Conservation (phyloP, 2,113 vertebrate genomes). For the Bostrychus sinensis region DNA sequence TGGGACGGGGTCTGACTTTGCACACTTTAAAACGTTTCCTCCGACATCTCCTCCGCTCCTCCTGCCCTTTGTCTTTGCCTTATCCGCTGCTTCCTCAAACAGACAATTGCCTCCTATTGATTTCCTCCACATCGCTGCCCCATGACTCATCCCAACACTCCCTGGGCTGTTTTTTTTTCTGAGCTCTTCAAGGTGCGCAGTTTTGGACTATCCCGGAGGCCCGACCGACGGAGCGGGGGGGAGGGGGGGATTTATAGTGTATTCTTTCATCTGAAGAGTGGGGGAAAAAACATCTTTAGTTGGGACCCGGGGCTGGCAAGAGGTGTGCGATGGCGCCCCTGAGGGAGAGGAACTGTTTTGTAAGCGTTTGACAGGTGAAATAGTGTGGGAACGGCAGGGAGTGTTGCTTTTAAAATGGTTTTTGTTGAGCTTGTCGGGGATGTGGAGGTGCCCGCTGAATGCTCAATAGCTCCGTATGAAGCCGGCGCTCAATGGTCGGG, state of each 20-base stretch:
- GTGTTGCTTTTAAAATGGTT: constrained; percentile 71
- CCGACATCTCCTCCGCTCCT: constrained; percentile 8
- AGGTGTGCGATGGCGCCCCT: constrained; percentile 69
- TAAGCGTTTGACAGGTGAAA: constrained; percentile 83
- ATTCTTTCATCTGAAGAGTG: constrained; percentile 54
- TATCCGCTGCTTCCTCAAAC: constrained; percentile 54
- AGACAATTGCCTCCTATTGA: constrained; percentile 62
- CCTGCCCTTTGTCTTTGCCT: constrained; percentile 24
- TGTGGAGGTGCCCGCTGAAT: constrained; percentile 75
- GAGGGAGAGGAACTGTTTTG: constrained; percentile 64
- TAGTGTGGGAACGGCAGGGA: constrained; percentile 83
- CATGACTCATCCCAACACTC: constrained; percentile 61
- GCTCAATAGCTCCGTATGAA: constrained; percentile 78
- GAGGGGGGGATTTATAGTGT: constrained; percentile 52
- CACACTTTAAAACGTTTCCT: constrained; percentile 48
- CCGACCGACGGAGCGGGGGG: constrained; percentile 52
- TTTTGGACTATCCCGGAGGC: constrained; percentile 17
- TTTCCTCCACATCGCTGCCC: constrained; percentile 49
- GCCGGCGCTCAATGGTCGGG: constrained; percentile 69
- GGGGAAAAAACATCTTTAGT: constrained; percentile 64
- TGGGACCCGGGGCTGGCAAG: constrained; percentile 70
- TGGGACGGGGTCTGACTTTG: constrained; percentile 31
- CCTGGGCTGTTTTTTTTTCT: constrained; percentile 36
- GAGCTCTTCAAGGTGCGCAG: constrained; percentile 49
- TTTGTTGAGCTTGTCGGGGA: constrained; percentile 74